Percentiles rank a stretch among this genome's conserved stretches.
These are phyloP conservation scores for Nomia melanderi DNA, from an alignment of 1,140 invertebrate genomes.

Conservation along the genomic window DNA sequence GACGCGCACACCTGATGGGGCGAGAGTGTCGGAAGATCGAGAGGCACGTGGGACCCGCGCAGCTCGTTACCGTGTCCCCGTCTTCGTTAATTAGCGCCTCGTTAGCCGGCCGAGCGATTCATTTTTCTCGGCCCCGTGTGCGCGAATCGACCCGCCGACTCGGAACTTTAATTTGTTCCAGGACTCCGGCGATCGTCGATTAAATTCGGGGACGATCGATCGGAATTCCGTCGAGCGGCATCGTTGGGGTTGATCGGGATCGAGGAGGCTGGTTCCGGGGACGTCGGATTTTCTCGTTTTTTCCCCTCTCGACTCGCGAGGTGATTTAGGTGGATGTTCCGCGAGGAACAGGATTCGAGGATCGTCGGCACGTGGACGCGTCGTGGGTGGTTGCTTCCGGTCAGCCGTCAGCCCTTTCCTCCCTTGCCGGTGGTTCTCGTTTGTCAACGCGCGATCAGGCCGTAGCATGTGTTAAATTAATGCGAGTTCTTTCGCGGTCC, in stretches of 20 bases:
- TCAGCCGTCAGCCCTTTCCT: background rate
- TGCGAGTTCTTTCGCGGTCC: conserved; percentile 56
- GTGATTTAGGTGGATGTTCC: no score
- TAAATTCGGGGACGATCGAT: no score
- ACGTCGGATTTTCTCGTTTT: no score
- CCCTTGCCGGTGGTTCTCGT: conserved; percentile 4
- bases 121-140: background rate
- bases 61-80: conserved; percentile 14
- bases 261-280: no score
- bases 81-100: conserved; percentile 14
- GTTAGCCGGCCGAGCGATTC: background rate
- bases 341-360: background rate
- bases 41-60: conserved; percentile 19
- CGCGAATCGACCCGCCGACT: background rate
- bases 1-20: conserved; percentile 31
- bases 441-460: conserved; percentile 58
- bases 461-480: conserved; percentile 53
- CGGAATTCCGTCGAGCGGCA: background rate
- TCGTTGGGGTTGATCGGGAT: no score
- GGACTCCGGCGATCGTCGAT: background rate
- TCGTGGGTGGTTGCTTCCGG: conserved; percentile 25
- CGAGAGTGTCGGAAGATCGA: conserved; percentile 21
- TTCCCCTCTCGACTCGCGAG: no score
- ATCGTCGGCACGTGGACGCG: conserved; percentile 26
- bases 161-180: background rate